phyloP scores from a whole-genome alignment of 2,797 vertebrate species.

The Rhynchotus rufescens region DNA sequence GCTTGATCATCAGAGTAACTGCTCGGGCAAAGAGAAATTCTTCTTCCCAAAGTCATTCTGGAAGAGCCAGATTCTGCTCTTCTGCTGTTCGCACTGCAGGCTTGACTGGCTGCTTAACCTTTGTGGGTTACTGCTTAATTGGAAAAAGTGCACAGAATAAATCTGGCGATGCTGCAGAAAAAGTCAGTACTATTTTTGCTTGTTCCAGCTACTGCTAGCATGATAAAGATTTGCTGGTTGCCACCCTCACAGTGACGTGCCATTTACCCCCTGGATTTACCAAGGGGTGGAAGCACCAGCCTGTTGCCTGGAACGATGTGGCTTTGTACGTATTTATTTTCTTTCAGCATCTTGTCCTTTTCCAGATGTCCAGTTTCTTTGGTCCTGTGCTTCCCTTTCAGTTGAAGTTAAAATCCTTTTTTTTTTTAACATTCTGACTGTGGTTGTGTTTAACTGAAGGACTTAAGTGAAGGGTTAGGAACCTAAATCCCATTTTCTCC shows the following conservation, averaged over 20 bases:
- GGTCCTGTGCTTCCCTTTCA: not conserved
- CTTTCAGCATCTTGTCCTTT: not conserved
- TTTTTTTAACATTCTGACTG: not conserved
- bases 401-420: not conserved
- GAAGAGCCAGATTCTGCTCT: not conserved
- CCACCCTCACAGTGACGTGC: not conserved
- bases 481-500: not conserved
- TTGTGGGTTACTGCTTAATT: not conserved
- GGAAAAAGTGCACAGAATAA: slow-evolving; percentile 6
- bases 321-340: not conserved
- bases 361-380: not conserved
- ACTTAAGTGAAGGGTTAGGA: not conserved
- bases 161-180: not conserved
- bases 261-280: not conserved
- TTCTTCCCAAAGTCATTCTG: slow-evolving; percentile 8
- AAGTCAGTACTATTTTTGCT: not conserved
- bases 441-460: not conserved
- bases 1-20: not conserved
- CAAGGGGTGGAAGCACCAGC: not conserved
- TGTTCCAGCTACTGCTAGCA: not conserved
- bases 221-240: slow-evolving; percentile 3
- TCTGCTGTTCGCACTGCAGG: not conserved
- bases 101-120: not conserved
- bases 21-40: not conserved
- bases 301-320: not conserved